Evolutionary conservation across 2,888 invertebrate genomes (phyloP), one percentile per base, ranked within the genome.

Genomic region (Malacosoma neustria): DNA sequence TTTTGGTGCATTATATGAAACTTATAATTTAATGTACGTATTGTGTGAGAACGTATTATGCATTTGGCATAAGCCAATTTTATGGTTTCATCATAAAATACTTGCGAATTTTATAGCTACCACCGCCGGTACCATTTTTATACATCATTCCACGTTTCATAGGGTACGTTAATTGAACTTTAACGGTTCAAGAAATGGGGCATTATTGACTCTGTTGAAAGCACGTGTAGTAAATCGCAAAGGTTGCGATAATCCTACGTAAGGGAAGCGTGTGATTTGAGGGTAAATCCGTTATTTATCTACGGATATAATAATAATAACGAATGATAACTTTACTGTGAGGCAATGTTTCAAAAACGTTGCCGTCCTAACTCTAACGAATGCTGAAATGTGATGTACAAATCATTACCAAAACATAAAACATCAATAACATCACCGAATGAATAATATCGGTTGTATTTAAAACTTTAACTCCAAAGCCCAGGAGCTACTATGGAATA

Each of bases 111-210:
- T 77, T 74, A 77, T 59, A 67, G 57, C 63, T 48, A 48, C 47
- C 48, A 49, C 60, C 54, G 61, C 64, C 63, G 67, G 62, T 54
- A 55, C 54, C 61, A 68, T 68, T 77, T 76, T 80, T 79, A 80
- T 80, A 72, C 74, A 73, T 73, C 67, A 77, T 76, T 69, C 65
- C 64, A 60, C 70, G 79, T 61, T 60, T 57, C 67, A 71, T 59
- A 54, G 56, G 54, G 48, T 51, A 65, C 61, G 70, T 73, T 77
- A 79, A 77, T 79, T 77, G 73, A 77, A 77, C 66, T 72, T 72
- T 72, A 72, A 73, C 68, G 72, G 64, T 50, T 52, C 58, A 68
- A 70, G 69, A 57, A 72, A 72, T 64, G 52, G 65, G 51, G 50
- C 65, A 61, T 65, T 74, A 72, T 71, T 70, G 65, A 67, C 69